Evolutionary conservation across 2,888 invertebrate genomes (phyloP).

Genomic region (Buathra laborator): DNA sequence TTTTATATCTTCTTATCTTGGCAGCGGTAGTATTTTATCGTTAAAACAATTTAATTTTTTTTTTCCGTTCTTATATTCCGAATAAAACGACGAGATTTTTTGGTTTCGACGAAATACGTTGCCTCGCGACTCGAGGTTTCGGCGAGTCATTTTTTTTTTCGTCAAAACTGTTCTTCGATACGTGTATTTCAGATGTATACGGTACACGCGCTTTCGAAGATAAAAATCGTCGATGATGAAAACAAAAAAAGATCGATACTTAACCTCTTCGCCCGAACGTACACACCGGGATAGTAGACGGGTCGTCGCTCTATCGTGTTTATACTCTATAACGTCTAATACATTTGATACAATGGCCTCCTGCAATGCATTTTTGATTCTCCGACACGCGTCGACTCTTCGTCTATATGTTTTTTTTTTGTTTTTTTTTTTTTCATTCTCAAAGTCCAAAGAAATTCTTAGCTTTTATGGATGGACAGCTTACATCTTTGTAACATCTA

Average conservation of each 20-base stretch:
- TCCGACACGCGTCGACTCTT: conserved; percentile 44
- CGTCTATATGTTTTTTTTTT: conserved; percentile 34
- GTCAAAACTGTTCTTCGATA: not conserved
- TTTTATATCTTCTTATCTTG: conserved; percentile 57
- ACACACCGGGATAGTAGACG: conserved; percentile 35
- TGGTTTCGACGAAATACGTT: not conserved
- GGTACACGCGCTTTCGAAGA: conserved; percentile 16
- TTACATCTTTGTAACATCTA: conserved; percentile 54
- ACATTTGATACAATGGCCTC: conserved; percentile 69
- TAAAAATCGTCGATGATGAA: conserved; percentile 6
- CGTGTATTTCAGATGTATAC: conserved; percentile 14
- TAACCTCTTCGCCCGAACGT: conserved; percentile 30
- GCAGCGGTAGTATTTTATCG: conserved; percentile 52
- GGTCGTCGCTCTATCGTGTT: conserved; percentile 52
- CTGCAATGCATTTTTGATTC: conserved; percentile 67
- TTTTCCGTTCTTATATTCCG: not conserved
- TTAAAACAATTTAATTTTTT: conserved; percentile 22
- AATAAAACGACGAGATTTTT: not conserved
- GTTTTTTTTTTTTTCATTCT: not conserved
- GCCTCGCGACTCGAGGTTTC: not conserved
- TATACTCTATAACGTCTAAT: conserved; percentile 63
- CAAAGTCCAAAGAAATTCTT: conserved; percentile 43
- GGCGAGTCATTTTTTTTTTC: not conserved
- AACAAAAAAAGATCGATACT: conserved; percentile 35
- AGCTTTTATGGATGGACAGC: conserved; percentile 65